Evolutionary conservation across 1,140 invertebrate species (phyloP), one percentile per base, ranked within the genome.

Genomic region (Anadara kagoshimensis): DNA sequence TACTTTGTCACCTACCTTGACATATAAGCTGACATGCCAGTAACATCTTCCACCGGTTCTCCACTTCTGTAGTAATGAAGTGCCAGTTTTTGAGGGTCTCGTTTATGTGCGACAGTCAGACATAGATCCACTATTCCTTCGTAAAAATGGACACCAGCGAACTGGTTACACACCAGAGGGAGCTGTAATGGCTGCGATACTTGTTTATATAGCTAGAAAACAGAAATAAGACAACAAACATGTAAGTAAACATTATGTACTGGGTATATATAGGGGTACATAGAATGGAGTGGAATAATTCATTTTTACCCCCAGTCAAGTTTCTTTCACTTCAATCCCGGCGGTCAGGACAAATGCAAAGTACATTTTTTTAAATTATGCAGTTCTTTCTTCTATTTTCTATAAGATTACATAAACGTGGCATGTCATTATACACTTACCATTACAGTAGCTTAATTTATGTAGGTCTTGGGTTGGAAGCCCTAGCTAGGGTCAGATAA

Each of bases 91-190:
- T 96, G 94, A 0, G 96, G 95, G 90, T 99, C 97, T 26, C 94
- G 90, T 87, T 94, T 95, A 49, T 92, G 90, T 0, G 96, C 96
- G 85, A 95, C 95, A 5, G 93, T 93, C 0, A 95, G 91, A 83
- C 95, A 95, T 5, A 99, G 88, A 83, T 98, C 95, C 16, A 98
- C 93, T 12, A 98, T 94, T 1, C 96, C 96, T 36, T 93, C 92
- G 85, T 96, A 98, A 74, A 79, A 85, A 57, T 82, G 80, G 12
- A 95, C 93, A 59, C 93, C 92, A 11, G 93, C 92, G 76, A 97
- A 93, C 83, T 95, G 92, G 51, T 93, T 92, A 86, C 95, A 96
- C 44, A 97, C 93, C 24, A 93, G 91, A 7, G 91, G 90, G 24
- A 97, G 89, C 89, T 97, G 94, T 0, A 97, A 90, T 78, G 94